Evolutionary conservation across 2,888 invertebrate species (phyloP), one percentile per base, ranked within the genome.

Genomic region (Lysandra coridon): DNA sequence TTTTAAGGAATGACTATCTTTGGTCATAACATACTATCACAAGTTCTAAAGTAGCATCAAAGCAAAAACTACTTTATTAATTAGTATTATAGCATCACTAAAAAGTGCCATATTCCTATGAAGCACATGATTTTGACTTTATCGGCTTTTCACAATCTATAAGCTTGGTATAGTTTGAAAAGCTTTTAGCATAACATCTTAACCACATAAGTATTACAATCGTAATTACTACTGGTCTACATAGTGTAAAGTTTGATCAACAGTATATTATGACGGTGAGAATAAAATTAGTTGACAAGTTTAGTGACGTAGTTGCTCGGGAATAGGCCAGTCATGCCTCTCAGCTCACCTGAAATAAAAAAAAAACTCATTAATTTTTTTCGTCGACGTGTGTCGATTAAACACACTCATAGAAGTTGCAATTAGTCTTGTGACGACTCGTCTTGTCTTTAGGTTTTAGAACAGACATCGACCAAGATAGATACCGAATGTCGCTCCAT

Each of bases 221-320:
- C 12, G 33, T 75, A 23, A 44, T 17, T 30, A 57, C 76, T 49
- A 33, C 78, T 69, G 64, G 62, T 62, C 23, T 62, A 10, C 23
- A 23, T 30, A 30, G 4, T 7, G 10, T 57, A 64, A 23, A 62
- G n/a, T 30, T 7, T 64, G 10, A 30, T 64, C 64, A 64, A 30
- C 64, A 64, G 30, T 33, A 69, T 23, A 37, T 33, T 62, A 69
- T 33, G 12, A 17, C 5, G 69, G 1, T 69, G 17, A 14, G 33
- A 37, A 1, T 44, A 73, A 17, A 73, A 33, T 83, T 88, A 94
- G 86, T 95, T 95, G 3, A 95, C 93, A 49, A 95, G 85, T 84
- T 95, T 95, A 0, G 92, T 92, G 78, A 99, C 99, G 90, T 99
- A 99, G 95, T 99, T 99, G 92, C 98, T 98, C 23, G 99, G 99